A percentile compares a stretch with the other conserved stretches of the same genome.
Evolutionary conservation across 2,797 vertebrate species (phyloP).

Genomic region (Neosalanx taihuensis): DNA sequence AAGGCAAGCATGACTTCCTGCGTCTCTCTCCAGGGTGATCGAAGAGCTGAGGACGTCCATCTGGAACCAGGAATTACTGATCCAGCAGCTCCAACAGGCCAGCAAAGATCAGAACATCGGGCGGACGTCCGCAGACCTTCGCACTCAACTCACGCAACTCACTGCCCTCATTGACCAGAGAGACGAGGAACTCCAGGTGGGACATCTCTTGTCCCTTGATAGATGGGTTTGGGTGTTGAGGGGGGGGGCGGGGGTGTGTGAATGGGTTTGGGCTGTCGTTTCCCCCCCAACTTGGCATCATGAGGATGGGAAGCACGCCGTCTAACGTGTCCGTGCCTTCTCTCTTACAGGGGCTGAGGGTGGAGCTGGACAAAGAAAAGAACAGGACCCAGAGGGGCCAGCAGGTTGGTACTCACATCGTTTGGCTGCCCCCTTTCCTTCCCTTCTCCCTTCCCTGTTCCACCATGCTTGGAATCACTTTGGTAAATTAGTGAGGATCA

Average conservation of each 20-base stretch:
- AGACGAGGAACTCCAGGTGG: constrained; percentile 75
- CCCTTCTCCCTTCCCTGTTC: background rate
- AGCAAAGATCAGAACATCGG: constrained; percentile 55
- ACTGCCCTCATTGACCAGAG: constrained; percentile 67
- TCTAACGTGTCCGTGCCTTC: constrained; percentile 12
- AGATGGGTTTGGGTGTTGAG: no score
- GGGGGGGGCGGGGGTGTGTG: background rate
- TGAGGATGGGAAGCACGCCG: background rate
- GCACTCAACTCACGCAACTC: constrained; percentile 61
- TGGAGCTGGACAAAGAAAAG: constrained; percentile 67
- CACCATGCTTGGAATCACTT: background rate
- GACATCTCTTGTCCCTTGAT: background rate
- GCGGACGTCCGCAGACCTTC: constrained; percentile 52
- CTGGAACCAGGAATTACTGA: constrained; percentile 79
- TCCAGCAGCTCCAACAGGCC: constrained; percentile 72
- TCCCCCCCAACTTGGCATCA: background rate
- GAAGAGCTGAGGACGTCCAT: constrained; percentile 79
- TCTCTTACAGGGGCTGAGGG: constrained; percentile 62
- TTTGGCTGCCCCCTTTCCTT: background rate
- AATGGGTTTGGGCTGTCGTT: background rate
- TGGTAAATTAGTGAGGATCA: background rate
- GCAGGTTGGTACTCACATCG: constrained; percentile 68
- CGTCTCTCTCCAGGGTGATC: constrained; percentile 72
- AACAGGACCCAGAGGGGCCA: constrained; percentile 68
- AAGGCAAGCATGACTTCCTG: background rate